Percentiles rank a stretch among this genome's conserved stretches.
phyloP scores from a whole-genome alignment of 2,113 vertebrate genomes.

The Cephalopterus ornatus region DNA sequence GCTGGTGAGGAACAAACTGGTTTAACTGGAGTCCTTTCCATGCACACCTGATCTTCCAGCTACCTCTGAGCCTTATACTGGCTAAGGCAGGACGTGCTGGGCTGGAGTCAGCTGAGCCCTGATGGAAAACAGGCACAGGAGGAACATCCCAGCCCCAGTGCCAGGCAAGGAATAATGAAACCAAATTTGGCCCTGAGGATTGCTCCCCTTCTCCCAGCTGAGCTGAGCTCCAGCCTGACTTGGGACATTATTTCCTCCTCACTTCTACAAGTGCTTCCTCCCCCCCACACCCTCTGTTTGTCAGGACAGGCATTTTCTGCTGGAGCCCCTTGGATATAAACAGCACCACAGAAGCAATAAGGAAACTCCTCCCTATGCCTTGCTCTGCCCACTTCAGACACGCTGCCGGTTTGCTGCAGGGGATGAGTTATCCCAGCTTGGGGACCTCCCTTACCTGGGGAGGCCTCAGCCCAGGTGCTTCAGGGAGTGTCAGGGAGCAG shows the following conservation, averaged over 20 bases:
- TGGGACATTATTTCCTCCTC: not conserved
- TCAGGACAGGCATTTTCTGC: not conserved
- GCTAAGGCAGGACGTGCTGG: not conserved
- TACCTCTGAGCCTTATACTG: not conserved
- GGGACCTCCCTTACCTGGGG: not conserved
- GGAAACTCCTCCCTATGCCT: conserved; percentile 16
- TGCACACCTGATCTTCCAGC: not conserved
- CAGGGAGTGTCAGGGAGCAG: not conserved
- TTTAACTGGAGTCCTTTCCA: not conserved
- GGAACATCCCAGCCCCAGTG: not conserved
- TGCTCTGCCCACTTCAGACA: not conserved
- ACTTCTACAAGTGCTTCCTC: not conserved
- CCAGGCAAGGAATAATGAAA: not conserved
- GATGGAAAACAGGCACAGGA: not conserved
- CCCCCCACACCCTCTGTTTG: not conserved
- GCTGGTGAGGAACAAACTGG: not conserved
- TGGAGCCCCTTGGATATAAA: not conserved
- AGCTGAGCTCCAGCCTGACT: not conserved
- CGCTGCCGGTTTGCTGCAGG: not conserved
- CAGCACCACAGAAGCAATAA: not conserved
- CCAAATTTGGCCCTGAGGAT: not conserved
- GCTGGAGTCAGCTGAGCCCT: not conserved
- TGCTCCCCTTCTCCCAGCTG: not conserved
- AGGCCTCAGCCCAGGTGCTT: not conserved
- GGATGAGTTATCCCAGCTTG: not conserved